Evolutionary conservation across 1,140 invertebrate genomes (phyloP).

Genomic region (Ctenoplectra terminalis): DNA sequence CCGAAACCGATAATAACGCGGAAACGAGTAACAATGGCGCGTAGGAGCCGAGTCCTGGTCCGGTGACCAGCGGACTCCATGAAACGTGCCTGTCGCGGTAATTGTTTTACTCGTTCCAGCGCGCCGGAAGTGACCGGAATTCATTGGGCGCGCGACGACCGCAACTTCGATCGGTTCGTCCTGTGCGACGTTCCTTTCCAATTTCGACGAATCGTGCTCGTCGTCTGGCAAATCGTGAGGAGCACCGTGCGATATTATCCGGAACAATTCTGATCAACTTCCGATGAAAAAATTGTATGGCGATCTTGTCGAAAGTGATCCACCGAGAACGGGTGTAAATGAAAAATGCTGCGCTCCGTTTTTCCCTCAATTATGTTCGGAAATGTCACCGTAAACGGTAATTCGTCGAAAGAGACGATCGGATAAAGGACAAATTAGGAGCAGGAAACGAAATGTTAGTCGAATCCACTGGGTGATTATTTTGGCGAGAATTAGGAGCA

Average conservation of each 20-base stretch:
- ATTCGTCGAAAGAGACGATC: neutral
- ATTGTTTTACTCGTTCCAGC: slow-evolving; percentile 22
- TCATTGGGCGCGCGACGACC: slow-evolving; percentile 5
- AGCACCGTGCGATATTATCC: slow-evolving; percentile 18
- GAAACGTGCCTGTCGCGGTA: slow-evolving; percentile 15
- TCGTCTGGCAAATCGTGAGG: too few species aligned
- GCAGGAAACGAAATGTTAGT: too few species aligned
- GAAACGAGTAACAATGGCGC: neutral
- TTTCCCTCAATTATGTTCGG: too few species aligned
- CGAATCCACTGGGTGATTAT: neutral
- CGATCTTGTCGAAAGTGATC: neutral
- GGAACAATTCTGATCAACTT: slow-evolving; percentile 30
- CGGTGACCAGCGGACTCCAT: neutral
- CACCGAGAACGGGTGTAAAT: neutral
- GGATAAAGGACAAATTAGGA: neutral
- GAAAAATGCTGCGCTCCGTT: neutral
- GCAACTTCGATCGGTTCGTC: slow-evolving; percentile 42
- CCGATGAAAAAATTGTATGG: neutral
- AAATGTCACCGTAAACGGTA: neutral
- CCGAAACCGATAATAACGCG: too few species aligned
- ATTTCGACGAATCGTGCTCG: too few species aligned
- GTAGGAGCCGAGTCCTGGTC: neutral
- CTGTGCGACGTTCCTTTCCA: slow-evolving; percentile 23
- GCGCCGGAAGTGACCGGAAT: slow-evolving; percentile 18
- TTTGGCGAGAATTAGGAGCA: too few species aligned